Base-by-base conservation (phyloP, 2,113 vertebrate species). In the Alces alces region DNA sequence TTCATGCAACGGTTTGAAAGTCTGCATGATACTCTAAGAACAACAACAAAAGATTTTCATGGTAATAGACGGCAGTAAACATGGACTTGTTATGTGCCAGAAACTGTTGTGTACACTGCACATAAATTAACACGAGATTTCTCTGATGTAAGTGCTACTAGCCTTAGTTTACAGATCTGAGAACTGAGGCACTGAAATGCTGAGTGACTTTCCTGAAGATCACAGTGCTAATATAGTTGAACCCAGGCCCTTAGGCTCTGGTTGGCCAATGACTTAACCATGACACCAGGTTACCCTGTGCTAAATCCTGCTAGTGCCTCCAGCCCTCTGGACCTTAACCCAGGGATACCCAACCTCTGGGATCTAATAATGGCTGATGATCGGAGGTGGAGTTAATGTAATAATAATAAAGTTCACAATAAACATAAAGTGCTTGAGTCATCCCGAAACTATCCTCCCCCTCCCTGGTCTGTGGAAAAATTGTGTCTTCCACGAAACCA, bases 251-350 rank as follows among this genome's bases (percentile, higher is more conserved):
- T 50, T 45, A 15, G 55, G 80, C 39, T 90, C 52, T 36, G 28
- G 23, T 43, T 55, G 45, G 47, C 14, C 57, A 33, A 23, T 33
- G 27, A 45, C 66, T 79, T n/a, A 60, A 21, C 50, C 64, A 54
- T 5, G 33, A 30, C 36, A 58, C 10, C 7, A 19, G 19, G 57
- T 52, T 25, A 14, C 8, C 36, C 27, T 15, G 13, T 3, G 6
- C 2, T 30, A 21, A 45, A n/a, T 27, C 43, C 12, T 17, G 13
- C 57, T 16, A 3, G 10, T 1, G 19, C 27, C 16, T 2, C 27
- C 5, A 19, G 5, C n/a, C 43, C 43, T 19, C 14, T 13, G 23
- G 58, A 52, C 66, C 86, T 86, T 21, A 23, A 17, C 57, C 70
- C 70, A 43, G 70, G 70, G 39, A 43, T 76, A 39, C 70, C 70